These are phyloP conservation scores for Pipistrellus nathusii DNA, from an alignment of 2,797 vertebrate species.

Conservation along the genomic window DNA sequence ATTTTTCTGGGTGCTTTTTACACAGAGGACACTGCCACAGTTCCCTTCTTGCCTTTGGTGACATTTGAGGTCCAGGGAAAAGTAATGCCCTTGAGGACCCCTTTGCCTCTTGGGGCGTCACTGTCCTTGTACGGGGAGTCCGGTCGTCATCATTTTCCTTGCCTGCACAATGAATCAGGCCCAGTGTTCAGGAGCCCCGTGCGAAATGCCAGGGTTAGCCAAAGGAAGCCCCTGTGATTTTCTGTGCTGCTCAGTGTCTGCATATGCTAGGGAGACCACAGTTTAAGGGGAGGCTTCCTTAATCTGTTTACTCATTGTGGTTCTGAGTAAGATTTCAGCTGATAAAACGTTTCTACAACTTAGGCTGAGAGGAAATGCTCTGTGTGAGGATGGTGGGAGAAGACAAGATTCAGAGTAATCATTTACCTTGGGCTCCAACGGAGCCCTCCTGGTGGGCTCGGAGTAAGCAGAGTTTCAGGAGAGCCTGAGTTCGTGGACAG, in stretches of 20 bases:
- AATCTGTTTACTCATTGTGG: not conserved
- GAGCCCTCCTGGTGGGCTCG: not conserved
- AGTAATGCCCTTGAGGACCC: not conserved
- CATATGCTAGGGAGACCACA: not conserved
- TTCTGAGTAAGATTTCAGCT: not conserved
- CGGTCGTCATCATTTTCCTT: not conserved
- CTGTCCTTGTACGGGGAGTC: not conserved
- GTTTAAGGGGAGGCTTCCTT: no score
- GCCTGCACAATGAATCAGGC: not conserved
- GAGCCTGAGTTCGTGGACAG: not conserved
- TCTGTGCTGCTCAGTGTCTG: not conserved
- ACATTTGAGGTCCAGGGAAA: not conserved
- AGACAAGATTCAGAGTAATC: not conserved
- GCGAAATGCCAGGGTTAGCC: not conserved
- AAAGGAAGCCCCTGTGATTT: not conserved
- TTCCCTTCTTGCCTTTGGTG: not conserved
- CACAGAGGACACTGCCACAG: not conserved
- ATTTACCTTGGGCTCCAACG: not conserved
- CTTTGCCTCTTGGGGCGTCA: not conserved
- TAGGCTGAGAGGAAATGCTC: not conserved
- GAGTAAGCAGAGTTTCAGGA: not conserved
- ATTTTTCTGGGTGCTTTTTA: not conserved
- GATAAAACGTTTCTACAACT: not conserved
- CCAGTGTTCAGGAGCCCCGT: no score
- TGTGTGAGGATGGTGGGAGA: not conserved